These are phyloP conservation scores for Synchiropus splendidus DNA, from an alignment of 2,113 vertebrate genomes.

Conservation along the genomic window DNA sequence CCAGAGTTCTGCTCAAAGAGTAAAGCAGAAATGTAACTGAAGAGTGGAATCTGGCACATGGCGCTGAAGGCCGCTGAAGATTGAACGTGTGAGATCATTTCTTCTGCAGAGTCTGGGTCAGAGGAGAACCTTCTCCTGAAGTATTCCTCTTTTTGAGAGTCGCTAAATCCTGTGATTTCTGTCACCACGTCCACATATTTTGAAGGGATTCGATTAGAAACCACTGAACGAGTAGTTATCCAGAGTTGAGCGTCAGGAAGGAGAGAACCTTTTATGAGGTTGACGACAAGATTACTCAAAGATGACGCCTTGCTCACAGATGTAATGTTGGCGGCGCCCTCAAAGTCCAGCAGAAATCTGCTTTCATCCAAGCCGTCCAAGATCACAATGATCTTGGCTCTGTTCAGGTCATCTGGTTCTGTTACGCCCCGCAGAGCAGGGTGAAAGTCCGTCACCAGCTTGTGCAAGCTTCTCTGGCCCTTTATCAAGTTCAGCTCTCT, in stretches of 20 bases:
- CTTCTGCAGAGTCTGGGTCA: accelerated
- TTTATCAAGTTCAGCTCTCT: slow-evolving; percentile 26
- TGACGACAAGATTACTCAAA: slow-evolving; percentile 18
- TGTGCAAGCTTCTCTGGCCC: slow-evolving; percentile 11
- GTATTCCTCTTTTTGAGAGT: slow-evolving; percentile 38
- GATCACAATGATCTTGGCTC: slow-evolving; percentile 15
- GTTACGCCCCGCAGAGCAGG: not conserved
- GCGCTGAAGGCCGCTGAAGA: slow-evolving; percentile 28
- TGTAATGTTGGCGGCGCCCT: not conserved
- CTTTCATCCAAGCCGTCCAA: slow-evolving; percentile 51
- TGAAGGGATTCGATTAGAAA: slow-evolving; percentile 35
- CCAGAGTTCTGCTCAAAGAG: slow-evolving; percentile 34
- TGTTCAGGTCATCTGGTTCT: not conserved
- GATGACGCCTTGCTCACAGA: slow-evolving; percentile 16
- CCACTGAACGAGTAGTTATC: slow-evolving; percentile 34
- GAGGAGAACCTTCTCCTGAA: slow-evolving; percentile 19
- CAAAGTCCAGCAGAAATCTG: slow-evolving; percentile 25
- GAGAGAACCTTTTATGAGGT: slow-evolving; percentile 38
- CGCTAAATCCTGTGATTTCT: slow-evolving; percentile 40
- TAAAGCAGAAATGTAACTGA: slow-evolving; percentile 44
- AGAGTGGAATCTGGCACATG: slow-evolving; percentile 50
- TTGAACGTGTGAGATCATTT: slow-evolving; percentile 24
- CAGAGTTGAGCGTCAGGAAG: slow-evolving; percentile 28
- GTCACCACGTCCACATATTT: slow-evolving; percentile 20
- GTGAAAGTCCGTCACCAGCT: slow-evolving; percentile 27